Evolutionary conservation across 2,113 vertebrate genomes (phyloP).

Genomic region (Colossoma macropomum): DNA sequence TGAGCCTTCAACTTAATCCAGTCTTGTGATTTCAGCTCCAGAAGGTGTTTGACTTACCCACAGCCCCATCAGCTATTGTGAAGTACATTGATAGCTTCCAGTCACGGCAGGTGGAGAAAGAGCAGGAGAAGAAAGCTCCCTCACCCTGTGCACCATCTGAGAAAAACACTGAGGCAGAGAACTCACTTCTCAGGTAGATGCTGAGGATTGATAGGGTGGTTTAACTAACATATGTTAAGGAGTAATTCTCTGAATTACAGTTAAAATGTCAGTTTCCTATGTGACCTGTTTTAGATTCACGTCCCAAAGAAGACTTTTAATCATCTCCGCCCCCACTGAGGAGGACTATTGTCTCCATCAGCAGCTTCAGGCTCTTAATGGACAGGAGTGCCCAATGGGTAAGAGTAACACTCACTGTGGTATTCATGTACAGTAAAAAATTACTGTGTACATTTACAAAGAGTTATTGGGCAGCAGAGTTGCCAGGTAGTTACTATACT

Average conservation of each 20-base stretch:
- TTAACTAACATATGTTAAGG: no score
- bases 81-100: constrained; percentile 77
- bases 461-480: no score
- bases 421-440: not conserved
- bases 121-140: constrained; percentile 63
- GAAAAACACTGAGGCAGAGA: constrained; percentile 55
- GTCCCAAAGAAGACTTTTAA: constrained; percentile 78
- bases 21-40: constrained; percentile 47
- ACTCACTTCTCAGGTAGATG: constrained; percentile 75
- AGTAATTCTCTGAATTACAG: no score
- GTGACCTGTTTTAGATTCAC: constrained; percentile 69
- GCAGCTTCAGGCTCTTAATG: constrained; percentile 74
- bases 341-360: constrained; percentile 81
- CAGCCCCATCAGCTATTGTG: constrained; percentile 65
- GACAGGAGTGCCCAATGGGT: constrained; percentile 80
- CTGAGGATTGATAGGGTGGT: not conserved
- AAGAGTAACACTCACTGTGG: not conserved
- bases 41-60: constrained; percentile 76
- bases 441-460: no score
- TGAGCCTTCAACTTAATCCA: not conserved
- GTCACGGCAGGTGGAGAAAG: constrained; percentile 72
- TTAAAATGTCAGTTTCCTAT: no score
- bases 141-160: constrained; percentile 59
- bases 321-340: constrained; percentile 76
- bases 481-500: no score